A percentile compares a stretch with the other conserved stretches of the same genome.
These are phyloP conservation scores for Chlamydotis undulata DNA, from an alignment of 2,113 vertebrate species.

Conservation along the genomic window DNA sequence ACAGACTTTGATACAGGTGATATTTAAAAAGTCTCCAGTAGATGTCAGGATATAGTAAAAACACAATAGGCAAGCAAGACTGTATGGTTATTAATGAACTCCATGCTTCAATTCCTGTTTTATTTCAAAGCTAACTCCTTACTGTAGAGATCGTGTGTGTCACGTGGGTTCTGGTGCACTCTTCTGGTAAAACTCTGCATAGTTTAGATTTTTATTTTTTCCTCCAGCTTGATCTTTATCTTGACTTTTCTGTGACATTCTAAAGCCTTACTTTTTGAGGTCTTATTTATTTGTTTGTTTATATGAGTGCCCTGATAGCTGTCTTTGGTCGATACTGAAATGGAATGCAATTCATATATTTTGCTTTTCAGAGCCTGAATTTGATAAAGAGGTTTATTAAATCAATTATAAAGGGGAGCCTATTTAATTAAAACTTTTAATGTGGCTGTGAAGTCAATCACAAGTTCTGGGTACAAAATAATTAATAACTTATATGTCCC, in stretches of 20 bases:
- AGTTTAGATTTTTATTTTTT: background rate
- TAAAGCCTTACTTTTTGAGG: background rate
- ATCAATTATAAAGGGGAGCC: background rate
- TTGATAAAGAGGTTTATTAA: background rate
- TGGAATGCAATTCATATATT: background rate
- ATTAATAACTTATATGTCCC: background rate
- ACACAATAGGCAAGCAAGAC: background rate
- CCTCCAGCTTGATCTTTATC: background rate
- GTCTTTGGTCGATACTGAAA: background rate
- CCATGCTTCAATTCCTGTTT: background rate
- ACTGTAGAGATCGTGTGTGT: background rate
- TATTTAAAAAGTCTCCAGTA: constrained; percentile 49
- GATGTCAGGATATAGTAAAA: constrained; percentile 69
- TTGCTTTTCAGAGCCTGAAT: background rate
- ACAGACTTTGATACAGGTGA: background rate
- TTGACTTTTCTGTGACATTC: background rate
- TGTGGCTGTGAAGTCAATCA: background rate
- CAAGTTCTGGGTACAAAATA: background rate
- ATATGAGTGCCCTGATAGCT: background rate
- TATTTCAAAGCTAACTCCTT: background rate
- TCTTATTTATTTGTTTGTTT: background rate
- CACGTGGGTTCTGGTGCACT: background rate
- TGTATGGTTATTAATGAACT: background rate
- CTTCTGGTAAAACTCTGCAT: background rate
- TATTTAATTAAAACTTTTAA: background rate